phyloP scores from a whole-genome alignment of 2,113 vertebrate genomes.

The Cinclus cinclus region DNA sequence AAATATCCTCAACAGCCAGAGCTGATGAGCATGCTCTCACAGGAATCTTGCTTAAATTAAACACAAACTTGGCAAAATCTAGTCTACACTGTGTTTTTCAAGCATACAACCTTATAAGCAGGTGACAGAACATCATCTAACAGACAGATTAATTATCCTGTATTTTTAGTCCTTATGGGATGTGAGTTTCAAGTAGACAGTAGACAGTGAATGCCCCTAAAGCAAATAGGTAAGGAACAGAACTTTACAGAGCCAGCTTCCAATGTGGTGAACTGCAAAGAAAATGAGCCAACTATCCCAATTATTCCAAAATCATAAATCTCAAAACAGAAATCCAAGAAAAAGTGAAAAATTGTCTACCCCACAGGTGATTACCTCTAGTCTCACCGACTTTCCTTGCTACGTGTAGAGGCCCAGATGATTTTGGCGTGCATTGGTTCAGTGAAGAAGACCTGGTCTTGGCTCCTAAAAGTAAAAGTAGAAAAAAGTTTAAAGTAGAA shows the following conservation, averaged over 20 bases:
- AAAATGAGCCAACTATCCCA: neutral
- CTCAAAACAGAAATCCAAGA: neutral
- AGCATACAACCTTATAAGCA: neutral
- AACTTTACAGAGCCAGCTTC: neutral
- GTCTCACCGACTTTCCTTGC: conserved; percentile 39
- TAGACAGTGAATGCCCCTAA: neutral
- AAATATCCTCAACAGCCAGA: neutral
- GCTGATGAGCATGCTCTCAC: neutral
- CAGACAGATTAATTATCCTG: neutral
- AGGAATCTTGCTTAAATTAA: neutral
- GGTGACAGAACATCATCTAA: neutral
- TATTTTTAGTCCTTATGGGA: neutral
- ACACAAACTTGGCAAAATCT: neutral
- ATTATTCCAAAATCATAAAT: neutral
- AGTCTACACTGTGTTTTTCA: neutral
- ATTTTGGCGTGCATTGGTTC: conserved; percentile 45
- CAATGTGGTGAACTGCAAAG: neutral
- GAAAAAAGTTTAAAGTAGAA: neutral
- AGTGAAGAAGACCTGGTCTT: conserved; percentile 31
- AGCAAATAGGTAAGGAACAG: neutral
- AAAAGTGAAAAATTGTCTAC: neutral
- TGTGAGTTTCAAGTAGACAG: neutral
- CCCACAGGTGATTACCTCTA: conserved; percentile 7
- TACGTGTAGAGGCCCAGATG: conserved; percentile 10
- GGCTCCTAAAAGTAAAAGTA: conserved; percentile 33